Conservation (phyloP, 2,888 invertebrate species). For the Acanthosoma haemorrhoidale region DNA sequence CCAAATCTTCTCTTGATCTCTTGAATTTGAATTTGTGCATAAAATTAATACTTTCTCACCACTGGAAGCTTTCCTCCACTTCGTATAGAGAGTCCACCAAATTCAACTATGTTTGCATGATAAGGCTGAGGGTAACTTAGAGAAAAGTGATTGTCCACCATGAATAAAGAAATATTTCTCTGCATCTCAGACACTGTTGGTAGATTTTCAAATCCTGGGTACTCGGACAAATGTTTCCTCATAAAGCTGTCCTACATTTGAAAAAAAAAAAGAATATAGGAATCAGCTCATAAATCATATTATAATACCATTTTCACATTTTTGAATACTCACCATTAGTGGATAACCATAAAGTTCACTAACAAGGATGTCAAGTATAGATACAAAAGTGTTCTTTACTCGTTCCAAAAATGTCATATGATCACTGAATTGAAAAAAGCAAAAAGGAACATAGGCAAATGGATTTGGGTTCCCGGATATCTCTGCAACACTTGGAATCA, state of each 20-base stretch:
- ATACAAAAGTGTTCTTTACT: not conserved
- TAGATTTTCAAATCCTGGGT: slow-evolving; percentile 30
- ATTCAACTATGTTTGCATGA: slow-evolving; percentile 73
- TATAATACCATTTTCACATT: too few relatives aligned
- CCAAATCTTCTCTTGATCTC: too few relatives aligned
- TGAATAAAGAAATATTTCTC: slow-evolving; percentile 1
- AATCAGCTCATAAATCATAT: too few relatives aligned
- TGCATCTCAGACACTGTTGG: not conserved
- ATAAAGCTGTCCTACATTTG: slow-evolving; percentile 7
- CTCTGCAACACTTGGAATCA: not conserved
- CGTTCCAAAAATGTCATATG: slow-evolving; percentile 8
- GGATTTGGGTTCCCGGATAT: not conserved
- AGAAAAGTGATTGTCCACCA: slow-evolving; percentile 12
- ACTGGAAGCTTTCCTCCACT: slow-evolving; percentile 62
- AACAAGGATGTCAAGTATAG: slow-evolving; percentile 6
- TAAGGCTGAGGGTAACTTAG: slow-evolving; percentile 63
- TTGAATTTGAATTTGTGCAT: too few relatives aligned
- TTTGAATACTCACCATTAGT: not conserved
- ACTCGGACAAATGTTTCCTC: slow-evolving; percentile 25
- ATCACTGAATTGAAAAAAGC: not conserved
- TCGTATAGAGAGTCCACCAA: slow-evolving; percentile 77
- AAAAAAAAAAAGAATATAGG: too few relatives aligned
- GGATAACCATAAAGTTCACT: not conserved
- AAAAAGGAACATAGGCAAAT: not conserved
- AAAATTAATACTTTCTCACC: slow-evolving; percentile 49